Evolutionary conservation across 2,888 invertebrate genomes (phyloP), one percentile per base, ranked within the genome.

Genomic region (Apotomis capreana): DNA sequence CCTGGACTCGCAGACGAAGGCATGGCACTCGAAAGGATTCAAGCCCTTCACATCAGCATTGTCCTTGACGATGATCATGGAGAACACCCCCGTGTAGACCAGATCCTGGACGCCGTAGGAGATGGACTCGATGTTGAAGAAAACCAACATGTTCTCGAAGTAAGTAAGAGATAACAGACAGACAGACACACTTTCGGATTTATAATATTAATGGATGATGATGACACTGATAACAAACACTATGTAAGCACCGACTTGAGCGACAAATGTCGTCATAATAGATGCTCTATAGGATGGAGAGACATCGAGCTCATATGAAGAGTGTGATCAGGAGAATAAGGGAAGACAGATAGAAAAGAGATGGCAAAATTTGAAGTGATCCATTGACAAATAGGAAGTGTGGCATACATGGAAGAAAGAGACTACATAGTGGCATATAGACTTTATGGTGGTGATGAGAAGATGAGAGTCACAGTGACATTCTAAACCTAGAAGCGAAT

Each of bases 41-140:
- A 95, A 82, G 0, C 94, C 93, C 37, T 94, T 91, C 0, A 92
- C 89, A 69, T 94, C 93, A 5, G 94, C 94, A 15, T 91, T 92
- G 79, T 95, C 95, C 77, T 94, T 95, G 3, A 98, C 97, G 0
- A 97, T 95, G 75, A 98, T 98, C 95, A 98, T 98, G 62, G 97
- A 97, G 90, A 98, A 98, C 0, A 98, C 97, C 75, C 98, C 94
- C 0, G 98, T 98, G 84, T 97, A 98, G 9, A 97, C 96, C 80
- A 98, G 91, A 88, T 98, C 98, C 83, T 97, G 97, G 1, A 92
- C 92, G 0, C 98, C 98, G 83, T 98, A 98, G 0, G 98, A 98
- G 63, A 98, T 97, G n/a, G 96, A 95, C 82, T 98, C 97, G 60
- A 98, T 97, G 68, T 96, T 95, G 89, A 96, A 96, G 82, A 94